Conservation (phyloP, 1,140 invertebrate species). For the Drosophila auraria region DNA sequence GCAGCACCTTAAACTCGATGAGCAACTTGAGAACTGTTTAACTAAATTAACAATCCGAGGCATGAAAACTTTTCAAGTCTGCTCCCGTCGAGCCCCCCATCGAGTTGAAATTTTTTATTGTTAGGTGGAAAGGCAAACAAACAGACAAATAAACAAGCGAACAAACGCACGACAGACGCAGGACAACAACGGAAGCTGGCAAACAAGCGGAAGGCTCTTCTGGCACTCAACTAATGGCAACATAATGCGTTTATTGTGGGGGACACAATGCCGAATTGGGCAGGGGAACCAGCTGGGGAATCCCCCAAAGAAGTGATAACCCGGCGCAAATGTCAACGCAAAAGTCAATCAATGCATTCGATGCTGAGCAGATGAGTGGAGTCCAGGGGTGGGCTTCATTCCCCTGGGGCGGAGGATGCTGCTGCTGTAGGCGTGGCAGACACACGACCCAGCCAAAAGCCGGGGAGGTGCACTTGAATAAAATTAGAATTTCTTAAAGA, state of each 20-base stretch:
- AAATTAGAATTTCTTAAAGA: neutral
- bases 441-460: conserved; percentile 40
- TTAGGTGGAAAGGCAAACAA: conserved; percentile 49
- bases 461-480: conserved; percentile 24
- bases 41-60: conserved; percentile 77
- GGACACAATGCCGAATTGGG: conserved; percentile 42
- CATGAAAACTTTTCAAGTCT: conserved; percentile 66
- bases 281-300: conserved; percentile 39
- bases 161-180: conserved; percentile 40
- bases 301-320: conserved; percentile 64
- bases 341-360: conserved; percentile 77
- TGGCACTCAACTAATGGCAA: conserved; percentile 82
- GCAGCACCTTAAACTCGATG: conserved; percentile 21
- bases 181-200: conserved; percentile 74
- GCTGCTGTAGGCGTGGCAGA: conserved; percentile 42
- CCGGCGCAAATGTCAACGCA: conserved; percentile 79
- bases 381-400: conserved; percentile 13
- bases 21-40: conserved; percentile 65
- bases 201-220: conserved; percentile 82
- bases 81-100: conserved; percentile 14
- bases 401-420: conserved; percentile 8
- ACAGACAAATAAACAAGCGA: conserved; percentile 33
- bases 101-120: conserved; percentile 67
- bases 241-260: conserved; percentile 82
- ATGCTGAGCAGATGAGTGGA: conserved; percentile 14